These are phyloP conservation scores for Catostylus mosaicus DNA, from an alignment of 30 jellyfish, hydroid and myxozoan species.

Conservation along the genomic window DNA sequence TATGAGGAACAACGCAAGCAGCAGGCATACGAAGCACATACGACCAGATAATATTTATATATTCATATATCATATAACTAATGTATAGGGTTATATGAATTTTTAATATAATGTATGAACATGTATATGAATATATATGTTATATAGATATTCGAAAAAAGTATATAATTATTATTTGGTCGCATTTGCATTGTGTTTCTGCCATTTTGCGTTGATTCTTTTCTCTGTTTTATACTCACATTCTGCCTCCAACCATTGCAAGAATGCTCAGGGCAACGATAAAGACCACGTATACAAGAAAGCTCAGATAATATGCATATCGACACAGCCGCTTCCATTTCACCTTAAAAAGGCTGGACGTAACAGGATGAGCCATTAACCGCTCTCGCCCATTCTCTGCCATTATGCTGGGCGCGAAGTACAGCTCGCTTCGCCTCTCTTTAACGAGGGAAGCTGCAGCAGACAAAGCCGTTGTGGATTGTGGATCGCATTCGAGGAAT, in stretches of 20 bases:
- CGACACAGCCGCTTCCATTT: constrained; percentile 63
- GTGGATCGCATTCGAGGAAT: constrained; percentile 54
- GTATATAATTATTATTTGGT: too few species aligned
- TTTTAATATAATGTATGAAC: too few species aligned
- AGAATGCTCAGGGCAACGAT: constrained; percentile 32
- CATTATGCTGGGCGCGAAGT: constrained; percentile 48
- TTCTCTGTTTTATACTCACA: constrained; percentile 28
- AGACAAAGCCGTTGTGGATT: background rate
- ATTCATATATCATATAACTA: too few species aligned
- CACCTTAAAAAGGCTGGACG: constrained; percentile 19
- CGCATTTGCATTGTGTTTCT: too few species aligned
- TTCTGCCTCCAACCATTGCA: constrained; percentile 8
- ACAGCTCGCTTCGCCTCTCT: constrained; percentile 1
- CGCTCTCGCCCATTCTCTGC: constrained; percentile 42
- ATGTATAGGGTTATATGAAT: too few species aligned
- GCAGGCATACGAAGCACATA: too few species aligned
- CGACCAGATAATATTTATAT: too few species aligned
- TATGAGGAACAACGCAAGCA: too few species aligned
- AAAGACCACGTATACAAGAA: constrained; percentile 27
- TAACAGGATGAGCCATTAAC: constrained; percentile 61
- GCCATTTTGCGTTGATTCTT: too few species aligned
- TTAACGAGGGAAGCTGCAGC: constrained; percentile 5
- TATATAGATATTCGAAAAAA: too few species aligned
- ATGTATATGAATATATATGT: too few species aligned
- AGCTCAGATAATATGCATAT: constrained; percentile 54